A percentile compares a stretch with the other conserved stretches of the same genome.
These are phyloP conservation scores for Acinonyx jubatus DNA, from an alignment of 2,113 vertebrate genomes.

Conservation along the genomic window DNA sequence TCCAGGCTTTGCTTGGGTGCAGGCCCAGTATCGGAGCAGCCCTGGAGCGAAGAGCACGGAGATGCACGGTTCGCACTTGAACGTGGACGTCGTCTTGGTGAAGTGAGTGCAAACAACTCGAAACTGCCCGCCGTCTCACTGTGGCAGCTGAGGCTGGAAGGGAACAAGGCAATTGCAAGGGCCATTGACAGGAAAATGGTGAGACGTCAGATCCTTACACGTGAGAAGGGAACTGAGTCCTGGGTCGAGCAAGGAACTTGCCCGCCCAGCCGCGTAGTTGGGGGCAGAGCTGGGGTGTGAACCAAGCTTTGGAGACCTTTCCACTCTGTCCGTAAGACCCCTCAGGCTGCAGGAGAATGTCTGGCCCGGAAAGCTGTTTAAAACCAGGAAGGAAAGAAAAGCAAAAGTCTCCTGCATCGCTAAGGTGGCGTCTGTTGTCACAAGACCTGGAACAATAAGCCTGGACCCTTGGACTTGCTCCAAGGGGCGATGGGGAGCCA, in stretches of 20 bases:
- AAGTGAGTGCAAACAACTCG: neutral
- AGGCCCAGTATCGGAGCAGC: neutral
- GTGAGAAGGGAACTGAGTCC: neutral
- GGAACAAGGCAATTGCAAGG: neutral
- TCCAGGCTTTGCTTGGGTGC: neutral
- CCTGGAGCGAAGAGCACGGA: neutral
- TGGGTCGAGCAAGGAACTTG: neutral
- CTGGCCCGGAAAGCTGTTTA: slow-evolving; percentile 1
- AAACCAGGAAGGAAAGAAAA: neutral
- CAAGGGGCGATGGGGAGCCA: slow-evolving; percentile 56
- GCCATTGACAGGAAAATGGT: neutral
- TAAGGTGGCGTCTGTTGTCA: slow-evolving; percentile 58
- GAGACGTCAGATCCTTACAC: neutral
- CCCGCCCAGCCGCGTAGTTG: neutral
- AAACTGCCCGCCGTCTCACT: neutral
- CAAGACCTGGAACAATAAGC: slow-evolving; percentile 57
- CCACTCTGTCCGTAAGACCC: neutral
- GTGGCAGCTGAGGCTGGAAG: neutral
- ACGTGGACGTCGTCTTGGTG: neutral
- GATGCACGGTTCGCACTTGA: neutral
- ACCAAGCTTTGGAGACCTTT: neutral
- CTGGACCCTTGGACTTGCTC: slow-evolving; percentile 62
- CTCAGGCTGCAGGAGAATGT: slow-evolving; percentile 11
- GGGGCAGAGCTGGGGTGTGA: neutral
- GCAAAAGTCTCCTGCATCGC: slow-evolving; percentile 3